phyloP scores from a whole-genome alignment of 2,888 invertebrate species.

The Adelphocoris suturalis region DNA sequence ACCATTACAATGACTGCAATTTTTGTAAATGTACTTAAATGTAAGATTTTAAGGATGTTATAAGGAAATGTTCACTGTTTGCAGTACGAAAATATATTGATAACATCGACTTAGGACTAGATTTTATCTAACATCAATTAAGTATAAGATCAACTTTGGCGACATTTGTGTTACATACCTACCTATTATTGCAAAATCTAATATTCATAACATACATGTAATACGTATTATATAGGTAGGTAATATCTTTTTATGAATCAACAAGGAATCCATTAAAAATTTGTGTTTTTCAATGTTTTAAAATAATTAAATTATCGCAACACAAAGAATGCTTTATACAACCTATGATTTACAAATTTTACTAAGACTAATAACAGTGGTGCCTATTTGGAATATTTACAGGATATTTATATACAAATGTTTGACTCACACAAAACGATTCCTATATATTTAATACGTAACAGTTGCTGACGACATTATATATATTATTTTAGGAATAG shows the following conservation, averaged over 20 bases:
- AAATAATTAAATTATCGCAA: not conserved
- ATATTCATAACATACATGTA: not conserved
- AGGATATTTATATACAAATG: not conserved
- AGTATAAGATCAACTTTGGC: slow-evolving; percentile 41
- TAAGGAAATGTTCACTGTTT: not conserved
- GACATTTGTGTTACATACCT: slow-evolving; percentile 48
- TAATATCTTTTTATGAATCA: not conserved
- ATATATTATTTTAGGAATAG: not conserved
- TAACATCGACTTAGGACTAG: slow-evolving; percentile 51
- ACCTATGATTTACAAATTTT: not conserved
- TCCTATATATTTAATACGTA: not conserved
- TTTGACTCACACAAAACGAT: too few species aligned
- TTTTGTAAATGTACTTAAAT: too few species aligned
- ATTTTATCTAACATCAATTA: slow-evolving; percentile 30
- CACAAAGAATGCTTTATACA: not conserved
- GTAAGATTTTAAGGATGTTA: too few species aligned
- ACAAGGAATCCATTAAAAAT: not conserved
- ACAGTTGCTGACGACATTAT: not conserved
- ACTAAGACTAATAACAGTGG: not conserved
- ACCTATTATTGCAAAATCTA: not conserved
- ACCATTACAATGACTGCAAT: too few species aligned
- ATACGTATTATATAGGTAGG: not conserved
- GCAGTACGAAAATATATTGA: slow-evolving; percentile 56
- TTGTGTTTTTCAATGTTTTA: not conserved
- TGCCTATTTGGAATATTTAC: not conserved